These are phyloP conservation scores for Tolypeutes matacus DNA, from an alignment of 2,797 vertebrate genomes.

Conservation along the genomic window DNA sequence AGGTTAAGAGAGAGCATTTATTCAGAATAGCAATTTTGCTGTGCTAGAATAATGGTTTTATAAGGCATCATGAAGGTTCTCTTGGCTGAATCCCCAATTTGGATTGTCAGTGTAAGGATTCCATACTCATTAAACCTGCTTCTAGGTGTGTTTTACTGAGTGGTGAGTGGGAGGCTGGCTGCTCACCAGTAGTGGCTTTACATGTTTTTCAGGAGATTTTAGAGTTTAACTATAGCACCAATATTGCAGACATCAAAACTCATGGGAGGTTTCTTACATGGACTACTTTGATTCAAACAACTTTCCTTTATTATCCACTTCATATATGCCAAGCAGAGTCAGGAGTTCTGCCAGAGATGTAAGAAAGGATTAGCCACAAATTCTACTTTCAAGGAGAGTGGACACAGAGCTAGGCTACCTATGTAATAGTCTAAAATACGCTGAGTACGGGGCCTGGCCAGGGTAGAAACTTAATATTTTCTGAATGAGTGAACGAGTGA, in stretches of 20 bases:
- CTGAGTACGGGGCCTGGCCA: neutral
- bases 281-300: neutral
- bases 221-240: neutral
- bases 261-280: neutral
- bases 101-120: neutral
- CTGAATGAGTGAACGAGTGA: too few relatives aligned
- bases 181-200: neutral
- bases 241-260: neutral
- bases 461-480: neutral
- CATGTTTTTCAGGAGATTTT: neutral
- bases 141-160: slow-evolving; percentile 3
- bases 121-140: neutral
- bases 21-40: slow-evolving; percentile 17
- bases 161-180: neutral
- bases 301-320: neutral
- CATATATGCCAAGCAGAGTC: neutral
- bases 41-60: slow-evolving; percentile 32
- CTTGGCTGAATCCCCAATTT: slow-evolving; percentile 37
- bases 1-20: slow-evolving; percentile 41
- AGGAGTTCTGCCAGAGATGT: neutral
- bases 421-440: neutral
- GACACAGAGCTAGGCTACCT: neutral
- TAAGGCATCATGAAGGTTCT: slow-evolving; percentile 19
- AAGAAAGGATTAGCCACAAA: neutral
- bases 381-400: neutral